Conservation (phyloP, 2,113 vertebrate species). For the Apeltes quadracus region DNA sequence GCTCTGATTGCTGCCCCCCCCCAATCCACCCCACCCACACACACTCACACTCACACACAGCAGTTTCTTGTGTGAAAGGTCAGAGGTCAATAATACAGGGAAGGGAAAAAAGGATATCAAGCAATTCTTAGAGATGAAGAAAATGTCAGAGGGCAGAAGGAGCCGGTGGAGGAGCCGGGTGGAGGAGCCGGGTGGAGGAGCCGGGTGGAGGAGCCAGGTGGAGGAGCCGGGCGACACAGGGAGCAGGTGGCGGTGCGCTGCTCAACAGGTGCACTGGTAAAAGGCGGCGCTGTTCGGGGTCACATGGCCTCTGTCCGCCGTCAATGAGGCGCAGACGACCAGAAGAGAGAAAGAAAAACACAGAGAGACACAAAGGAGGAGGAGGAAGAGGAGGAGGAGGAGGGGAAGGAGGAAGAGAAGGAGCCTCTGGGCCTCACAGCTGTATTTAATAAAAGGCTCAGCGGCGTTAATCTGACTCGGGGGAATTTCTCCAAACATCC, state of each 20-base stretch:
- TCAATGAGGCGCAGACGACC: slow-evolving; percentile 59
- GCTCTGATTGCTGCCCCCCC: slow-evolving; percentile 21
- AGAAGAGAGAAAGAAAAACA: slow-evolving; percentile 30
- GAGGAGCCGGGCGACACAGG: not conserved
- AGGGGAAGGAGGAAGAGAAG: not conserved
- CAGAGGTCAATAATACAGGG: slow-evolving; percentile 26
- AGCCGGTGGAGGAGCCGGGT: not conserved
- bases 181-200: not conserved
- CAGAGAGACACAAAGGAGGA: not conserved
- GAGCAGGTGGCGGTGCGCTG: slow-evolving; percentile 16
- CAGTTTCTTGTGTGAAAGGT: slow-evolving; percentile 2
- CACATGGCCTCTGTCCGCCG: slow-evolving; percentile 53
- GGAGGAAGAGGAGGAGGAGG: not conserved
- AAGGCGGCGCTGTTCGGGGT: slow-evolving; percentile 39
- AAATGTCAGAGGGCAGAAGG: not conserved
- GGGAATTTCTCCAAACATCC: slow-evolving; percentile 67
- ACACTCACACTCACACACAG: too few relatives aligned
- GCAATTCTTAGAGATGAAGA: not conserved
- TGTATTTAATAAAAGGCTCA: slow-evolving; percentile 62
- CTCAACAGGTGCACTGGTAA: slow-evolving; percentile 42
- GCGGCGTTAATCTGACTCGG: slow-evolving; percentile 50
- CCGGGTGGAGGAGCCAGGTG: not conserved
- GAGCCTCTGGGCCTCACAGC: slow-evolving; percentile 36
- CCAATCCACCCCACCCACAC: not conserved
- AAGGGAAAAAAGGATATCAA: slow-evolving; percentile 7